These are phyloP conservation scores for Drosophila anceps DNA, from an alignment of 2,888 invertebrate genomes.

Conservation along the genomic window DNA sequence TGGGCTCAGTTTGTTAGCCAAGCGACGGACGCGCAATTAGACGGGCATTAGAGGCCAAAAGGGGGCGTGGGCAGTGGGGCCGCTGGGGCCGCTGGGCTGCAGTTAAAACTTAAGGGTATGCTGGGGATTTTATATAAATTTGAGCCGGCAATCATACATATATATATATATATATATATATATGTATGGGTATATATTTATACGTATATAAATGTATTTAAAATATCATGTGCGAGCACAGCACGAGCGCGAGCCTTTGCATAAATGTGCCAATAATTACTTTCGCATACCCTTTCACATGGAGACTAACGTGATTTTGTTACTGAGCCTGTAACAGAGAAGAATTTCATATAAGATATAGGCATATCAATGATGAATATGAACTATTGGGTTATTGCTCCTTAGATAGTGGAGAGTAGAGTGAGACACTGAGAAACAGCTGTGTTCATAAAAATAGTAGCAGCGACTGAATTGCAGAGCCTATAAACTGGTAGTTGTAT, in stretches of 20 bases:
- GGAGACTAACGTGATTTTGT: neutral
- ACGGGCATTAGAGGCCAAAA: conserved; percentile 39
- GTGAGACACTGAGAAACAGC: too few relatives aligned
- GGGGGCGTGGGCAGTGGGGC: neutral
- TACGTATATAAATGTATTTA: conserved; percentile 63
- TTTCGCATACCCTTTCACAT: conserved; percentile 26
- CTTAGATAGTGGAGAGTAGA: neutral
- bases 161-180: conserved; percentile 35
- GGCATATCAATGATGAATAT: neutral
- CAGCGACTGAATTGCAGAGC: too few relatives aligned
- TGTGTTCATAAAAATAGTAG: too few relatives aligned
- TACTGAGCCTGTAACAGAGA: neutral
- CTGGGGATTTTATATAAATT: conserved; percentile 25
- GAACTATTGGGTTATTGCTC: neutral
- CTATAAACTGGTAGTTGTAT: too few relatives aligned
- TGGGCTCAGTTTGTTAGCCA: conserved; percentile 64
- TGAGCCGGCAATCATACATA: conserved; percentile 68
- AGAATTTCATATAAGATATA: neutral
- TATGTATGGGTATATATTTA: conserved; percentile 53
- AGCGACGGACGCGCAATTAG: conserved; percentile 64
- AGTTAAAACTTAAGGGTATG: conserved; percentile 21
- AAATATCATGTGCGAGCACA: conserved; percentile 62
- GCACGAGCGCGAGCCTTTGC: conserved; percentile 68
- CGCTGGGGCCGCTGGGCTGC: too few relatives aligned
- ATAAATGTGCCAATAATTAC: conserved; percentile 80